Evolutionary conservation across 2,113 vertebrate genomes (phyloP), one percentile per base, ranked within the genome.

Genomic region (Myxocyprinus asiaticus): DNA sequence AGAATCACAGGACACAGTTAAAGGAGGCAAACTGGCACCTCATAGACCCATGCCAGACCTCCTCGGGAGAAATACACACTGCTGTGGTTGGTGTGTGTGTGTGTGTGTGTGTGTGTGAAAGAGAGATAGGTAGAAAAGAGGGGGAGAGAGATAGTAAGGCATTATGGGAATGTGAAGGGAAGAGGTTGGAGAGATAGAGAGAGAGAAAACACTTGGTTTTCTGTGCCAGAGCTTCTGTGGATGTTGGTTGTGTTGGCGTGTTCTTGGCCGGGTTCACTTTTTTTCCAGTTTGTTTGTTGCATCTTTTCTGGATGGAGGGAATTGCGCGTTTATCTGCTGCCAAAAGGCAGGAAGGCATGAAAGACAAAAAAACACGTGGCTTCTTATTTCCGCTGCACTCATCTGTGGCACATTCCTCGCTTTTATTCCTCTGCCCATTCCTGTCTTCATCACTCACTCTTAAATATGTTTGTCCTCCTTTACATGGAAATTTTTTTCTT

Each of bases 41-140:
- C 80, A 83, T 92, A 90, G 90, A 91, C 81, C 83, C 66, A 59
- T 79, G 89, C 91, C 91, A 91, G 82, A 76, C 33, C 87, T 88
- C 85, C 84, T 81, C 81, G 74, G 87, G 85, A 88, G 86, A 89
- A 85, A 88, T 86, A 86, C 88, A 86, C 88, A 87, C 87, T 86
- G 80, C 83, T 85, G 86, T 85, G 85, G 87, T 88, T 76, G 81
- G 66, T n/a, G 22, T 33, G 22, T 33, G 22, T 33, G 22, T 33
- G 22, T 33, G 22, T 33, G 22, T 33, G 22, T 43, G 69, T 86
- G 70, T 76, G 82, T 82, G 83, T 67, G 64, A 67, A 12, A 63
- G 63, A 73, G 64, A 69, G 67, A 66, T 76, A 68, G 68, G 53
- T 48, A n/a, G 33, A 80, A 33, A 33, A 1, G 22, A 33, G 22